Evolutionary conservation across 2,113 vertebrate species (phyloP).

Genomic region (Rhea pennata): DNA sequence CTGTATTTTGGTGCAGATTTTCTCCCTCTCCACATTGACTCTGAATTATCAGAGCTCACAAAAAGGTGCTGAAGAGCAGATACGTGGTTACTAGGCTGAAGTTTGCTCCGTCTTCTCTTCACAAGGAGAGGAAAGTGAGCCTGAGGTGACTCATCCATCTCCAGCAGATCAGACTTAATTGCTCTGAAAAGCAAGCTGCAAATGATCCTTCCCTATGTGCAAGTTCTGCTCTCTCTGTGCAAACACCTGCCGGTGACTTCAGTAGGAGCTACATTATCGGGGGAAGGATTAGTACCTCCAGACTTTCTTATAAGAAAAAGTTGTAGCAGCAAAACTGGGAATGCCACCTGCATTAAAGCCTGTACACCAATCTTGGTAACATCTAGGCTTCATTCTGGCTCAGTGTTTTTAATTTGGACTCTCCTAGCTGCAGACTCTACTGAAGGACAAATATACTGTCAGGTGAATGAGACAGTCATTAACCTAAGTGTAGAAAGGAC

Average conservation of each 20-base stretch:
- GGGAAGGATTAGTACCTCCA: constrained; percentile 40
- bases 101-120: constrained; percentile 3
- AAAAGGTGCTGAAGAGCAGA: not conserved
- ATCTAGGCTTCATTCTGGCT: constrained; percentile 6
- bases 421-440: not conserved
- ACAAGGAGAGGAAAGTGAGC: constrained; percentile 10
- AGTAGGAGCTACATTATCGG: constrained; percentile 1
- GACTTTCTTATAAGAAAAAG: not conserved
- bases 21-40: not conserved
- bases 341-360: not conserved
- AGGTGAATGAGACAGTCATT: not conserved
- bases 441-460: not conserved
- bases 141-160: constrained; percentile 59
- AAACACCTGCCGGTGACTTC: constrained; percentile 60
- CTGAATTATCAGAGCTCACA: not conserved
- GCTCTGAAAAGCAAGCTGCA: constrained; percentile 53
- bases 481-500: not conserved
- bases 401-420: not conserved
- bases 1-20: constrained; percentile 4
- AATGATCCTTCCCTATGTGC: constrained; percentile 41
- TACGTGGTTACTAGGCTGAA: constrained; percentile 23
- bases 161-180: constrained; percentile 55
- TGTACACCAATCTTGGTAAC: not conserved
- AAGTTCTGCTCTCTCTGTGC: constrained; percentile 52
- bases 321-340: not conserved